A percentile compares a stretch with the other conserved stretches of the same genome.
phyloP scores from a whole-genome alignment of 2,797 vertebrate species.

The Hemitrygon akajei region DNA sequence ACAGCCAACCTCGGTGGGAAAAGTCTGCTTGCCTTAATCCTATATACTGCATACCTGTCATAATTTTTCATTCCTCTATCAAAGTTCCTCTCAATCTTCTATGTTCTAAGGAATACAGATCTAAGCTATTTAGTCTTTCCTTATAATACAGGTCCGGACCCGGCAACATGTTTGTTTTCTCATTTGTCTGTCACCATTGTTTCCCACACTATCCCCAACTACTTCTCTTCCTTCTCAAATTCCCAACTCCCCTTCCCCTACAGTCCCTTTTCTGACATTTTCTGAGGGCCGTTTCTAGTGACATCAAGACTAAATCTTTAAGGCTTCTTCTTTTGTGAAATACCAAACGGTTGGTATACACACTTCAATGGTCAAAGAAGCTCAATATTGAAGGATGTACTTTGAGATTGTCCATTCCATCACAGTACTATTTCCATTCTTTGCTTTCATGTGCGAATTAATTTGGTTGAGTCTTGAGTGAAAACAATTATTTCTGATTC shows the following conservation, averaged over 20 bases:
- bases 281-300: neutral
- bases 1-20: no score
- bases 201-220: neutral
- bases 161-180: neutral
- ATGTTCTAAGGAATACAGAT: no score
- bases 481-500: neutral
- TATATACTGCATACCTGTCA: no score
- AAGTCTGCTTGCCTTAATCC: no score
- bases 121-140: no score
- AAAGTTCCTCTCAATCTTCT: no score
- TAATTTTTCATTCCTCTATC: no score
- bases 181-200: neutral
- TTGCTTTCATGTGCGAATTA: neutral
- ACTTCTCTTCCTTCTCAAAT: neutral
- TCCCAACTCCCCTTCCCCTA: neutral
- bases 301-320: neutral
- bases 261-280: neutral
- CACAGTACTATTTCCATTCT: no score
- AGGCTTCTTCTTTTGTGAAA: neutral
- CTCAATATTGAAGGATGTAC: neutral
- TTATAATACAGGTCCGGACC: no score
- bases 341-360: no score
- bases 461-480: neutral
- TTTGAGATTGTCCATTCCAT: neutral
- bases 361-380: no score